These are phyloP conservation scores for Sinonovacula constricta DNA, from an alignment of 1,140 invertebrate genomes.

Conservation along the genomic window DNA sequence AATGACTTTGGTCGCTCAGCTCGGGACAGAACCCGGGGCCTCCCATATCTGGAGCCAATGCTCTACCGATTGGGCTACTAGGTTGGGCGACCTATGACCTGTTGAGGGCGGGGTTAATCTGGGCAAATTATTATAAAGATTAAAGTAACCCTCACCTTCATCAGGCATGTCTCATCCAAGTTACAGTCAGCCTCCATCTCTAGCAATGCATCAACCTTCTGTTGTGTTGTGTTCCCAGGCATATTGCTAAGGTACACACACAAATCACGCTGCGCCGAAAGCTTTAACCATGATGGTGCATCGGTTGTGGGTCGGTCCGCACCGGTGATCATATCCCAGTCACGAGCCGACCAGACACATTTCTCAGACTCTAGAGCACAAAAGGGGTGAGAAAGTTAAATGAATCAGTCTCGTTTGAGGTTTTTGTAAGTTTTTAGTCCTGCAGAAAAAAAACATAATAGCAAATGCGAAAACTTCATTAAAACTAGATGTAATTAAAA, in stretches of 20 bases:
- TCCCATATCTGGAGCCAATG: too few relatives aligned
- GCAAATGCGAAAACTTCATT: too few relatives aligned
- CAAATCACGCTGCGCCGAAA: constrained; percentile 38
- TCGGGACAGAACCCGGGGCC: too few relatives aligned
- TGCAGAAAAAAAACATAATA: too few relatives aligned
- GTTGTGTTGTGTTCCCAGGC: constrained; percentile 65
- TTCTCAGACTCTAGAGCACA: constrained; percentile 46
- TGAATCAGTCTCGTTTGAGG: too few relatives aligned
- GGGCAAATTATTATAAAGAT: too few relatives aligned
- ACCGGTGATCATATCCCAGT: constrained; percentile 67
- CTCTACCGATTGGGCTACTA: too few relatives aligned
- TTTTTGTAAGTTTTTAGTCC: too few relatives aligned
- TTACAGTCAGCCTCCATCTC: constrained; percentile 73
- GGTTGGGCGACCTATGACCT: too few relatives aligned
- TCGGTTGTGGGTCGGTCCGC: constrained; percentile 63
- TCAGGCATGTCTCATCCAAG: constrained; percentile 69
- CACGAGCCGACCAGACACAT: constrained; percentile 65
- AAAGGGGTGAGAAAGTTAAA: neutral
- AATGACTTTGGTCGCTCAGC: too few relatives aligned
- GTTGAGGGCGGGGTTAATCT: too few relatives aligned
- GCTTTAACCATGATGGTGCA: constrained; percentile 70
- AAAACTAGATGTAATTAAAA: too few relatives aligned
- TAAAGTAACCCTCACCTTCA: constrained; percentile 67
- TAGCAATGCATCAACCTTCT: constrained; percentile 68
- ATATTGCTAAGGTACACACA: constrained; percentile 68